These are phyloP conservation scores for Heterochromis multidens DNA, from an alignment of 2,113 vertebrate species.

Conservation along the genomic window DNA sequence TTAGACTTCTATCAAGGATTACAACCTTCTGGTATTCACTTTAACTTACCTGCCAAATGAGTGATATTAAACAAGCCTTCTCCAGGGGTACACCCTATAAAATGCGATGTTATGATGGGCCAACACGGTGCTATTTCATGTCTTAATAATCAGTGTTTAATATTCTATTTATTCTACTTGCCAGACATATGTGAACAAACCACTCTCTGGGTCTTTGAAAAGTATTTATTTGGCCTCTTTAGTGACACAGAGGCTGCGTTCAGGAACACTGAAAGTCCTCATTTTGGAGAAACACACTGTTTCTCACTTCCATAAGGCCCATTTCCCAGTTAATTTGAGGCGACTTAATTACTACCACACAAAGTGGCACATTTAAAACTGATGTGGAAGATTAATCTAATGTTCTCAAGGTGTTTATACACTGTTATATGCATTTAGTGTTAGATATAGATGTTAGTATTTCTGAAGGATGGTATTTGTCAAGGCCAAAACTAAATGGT, in stretches of 20 bases:
- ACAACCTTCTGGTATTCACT: conserved; percentile 10
- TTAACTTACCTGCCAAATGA: conserved; percentile 48
- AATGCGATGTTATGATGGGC: conserved; percentile 51
- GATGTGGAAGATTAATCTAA: background rate
- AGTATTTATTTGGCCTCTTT: background rate
- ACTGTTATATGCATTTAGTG: background rate
- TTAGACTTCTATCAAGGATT: background rate
- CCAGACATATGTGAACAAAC: conserved; percentile 62
- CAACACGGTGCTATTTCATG: conserved; percentile 66
- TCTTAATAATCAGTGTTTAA: conserved; percentile 41
- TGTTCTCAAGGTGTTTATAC: background rate
- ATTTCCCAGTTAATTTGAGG: background rate
- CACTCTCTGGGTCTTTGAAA: conserved; percentile 1
- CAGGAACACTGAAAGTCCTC: background rate
- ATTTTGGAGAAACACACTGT: background rate
- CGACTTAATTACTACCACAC: background rate
- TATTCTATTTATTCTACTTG: conserved; percentile 51
- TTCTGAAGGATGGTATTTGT: background rate
- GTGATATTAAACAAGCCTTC: conserved; percentile 4
- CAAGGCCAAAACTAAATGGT: background rate
- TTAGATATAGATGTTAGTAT: background rate
- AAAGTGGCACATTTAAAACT: background rate
- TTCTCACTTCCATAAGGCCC: background rate
- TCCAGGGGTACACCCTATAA: conserved; percentile 35
- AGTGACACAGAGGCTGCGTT: background rate